Conservation (phyloP, 2,113 vertebrate species). For the Hiodon tergisus region DNA sequence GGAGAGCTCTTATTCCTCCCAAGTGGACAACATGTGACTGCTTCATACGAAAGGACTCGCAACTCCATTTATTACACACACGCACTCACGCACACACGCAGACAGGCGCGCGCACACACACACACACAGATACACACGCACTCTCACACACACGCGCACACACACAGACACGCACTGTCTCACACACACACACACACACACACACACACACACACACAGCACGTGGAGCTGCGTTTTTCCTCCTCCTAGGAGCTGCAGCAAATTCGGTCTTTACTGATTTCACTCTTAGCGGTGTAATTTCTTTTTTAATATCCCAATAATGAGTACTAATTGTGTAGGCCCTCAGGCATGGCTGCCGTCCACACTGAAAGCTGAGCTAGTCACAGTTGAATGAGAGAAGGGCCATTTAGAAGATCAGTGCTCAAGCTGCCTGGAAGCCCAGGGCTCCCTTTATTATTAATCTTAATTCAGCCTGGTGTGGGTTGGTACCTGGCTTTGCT, state of each 20-base stretch:
- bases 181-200: too few relatives aligned
- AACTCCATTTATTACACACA: too few relatives aligned
- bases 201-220: neutral
- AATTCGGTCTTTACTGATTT: neutral
- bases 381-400: conserved; percentile 16
- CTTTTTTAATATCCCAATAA: conserved; percentile 23
- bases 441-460: conserved; percentile 7
- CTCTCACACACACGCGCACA: too few relatives aligned
- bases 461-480: neutral
- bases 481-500: neutral
- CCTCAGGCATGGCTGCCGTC: conserved; percentile 15
- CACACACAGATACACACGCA: too few relatives aligned
- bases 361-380: neutral
- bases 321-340: conserved; percentile 24
- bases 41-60: too few relatives aligned
- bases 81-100: too few relatives aligned
- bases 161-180: too few relatives aligned
- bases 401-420: neutral
- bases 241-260: neutral
- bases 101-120: too few relatives aligned
- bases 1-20: neutral
- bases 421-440: neutral
- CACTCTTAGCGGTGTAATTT: conserved; percentile 6
- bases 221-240: neutral
- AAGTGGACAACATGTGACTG: too few relatives aligned